Evolutionary conservation across 2,113 vertebrate genomes (phyloP).

Genomic region (Maccullochella peelii): DNA sequence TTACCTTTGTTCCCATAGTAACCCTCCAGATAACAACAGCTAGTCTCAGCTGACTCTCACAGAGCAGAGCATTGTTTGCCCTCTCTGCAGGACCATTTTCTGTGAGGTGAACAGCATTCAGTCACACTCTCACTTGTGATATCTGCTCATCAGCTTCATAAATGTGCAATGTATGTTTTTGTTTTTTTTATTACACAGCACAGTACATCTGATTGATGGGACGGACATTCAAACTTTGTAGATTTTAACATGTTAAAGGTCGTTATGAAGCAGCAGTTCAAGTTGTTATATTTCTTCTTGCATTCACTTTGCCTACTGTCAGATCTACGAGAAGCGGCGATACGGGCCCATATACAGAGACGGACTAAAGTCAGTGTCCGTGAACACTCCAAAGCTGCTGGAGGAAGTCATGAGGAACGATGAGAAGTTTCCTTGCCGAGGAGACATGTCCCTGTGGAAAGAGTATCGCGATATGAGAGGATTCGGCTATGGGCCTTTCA

Average conservation of each 20-base stretch:
- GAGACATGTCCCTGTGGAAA: slow-evolving; percentile 90
- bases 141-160: neutral
- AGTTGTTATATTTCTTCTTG: neutral
- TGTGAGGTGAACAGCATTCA: neutral
- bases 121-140: neutral
- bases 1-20: slow-evolving; percentile 33
- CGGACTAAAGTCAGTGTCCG: slow-evolving; percentile 67
- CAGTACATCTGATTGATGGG: neutral
- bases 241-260: neutral
- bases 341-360: slow-evolving; percentile 90
- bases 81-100: neutral
- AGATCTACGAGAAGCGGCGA: slow-evolving; percentile 83
- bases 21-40: slow-evolving; percentile 17
- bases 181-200: neutral
- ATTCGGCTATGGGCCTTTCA: slow-evolving; percentile 90
- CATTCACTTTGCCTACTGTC: neutral
- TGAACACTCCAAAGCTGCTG: slow-evolving; percentile 87
- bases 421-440: slow-evolving; percentile 89
- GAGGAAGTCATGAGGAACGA: slow-evolving; percentile 92
- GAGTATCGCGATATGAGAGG: slow-evolving; percentile 87
- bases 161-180: neutral
- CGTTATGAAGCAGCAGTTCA: neutral
- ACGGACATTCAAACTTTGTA: neutral
- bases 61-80: neutral
- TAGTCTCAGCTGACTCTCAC: slow-evolving; percentile 20